A percentile compares a stretch with the other conserved stretches of the same genome.
phyloP scores from a whole-genome alignment of 2,888 invertebrate genomes.

The Mythimna ferrago region DNA sequence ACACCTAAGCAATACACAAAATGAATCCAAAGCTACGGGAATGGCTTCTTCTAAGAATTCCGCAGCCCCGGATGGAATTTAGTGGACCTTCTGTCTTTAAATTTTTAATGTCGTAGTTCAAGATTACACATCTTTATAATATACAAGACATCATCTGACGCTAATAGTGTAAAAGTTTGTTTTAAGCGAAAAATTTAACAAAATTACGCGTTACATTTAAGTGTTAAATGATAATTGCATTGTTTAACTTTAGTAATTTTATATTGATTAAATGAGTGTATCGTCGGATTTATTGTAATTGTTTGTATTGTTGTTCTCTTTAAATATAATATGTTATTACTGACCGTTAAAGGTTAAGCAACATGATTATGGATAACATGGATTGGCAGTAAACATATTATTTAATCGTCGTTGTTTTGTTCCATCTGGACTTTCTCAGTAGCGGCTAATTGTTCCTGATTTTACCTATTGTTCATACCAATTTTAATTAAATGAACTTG shows the following conservation, averaged over 20 bases:
- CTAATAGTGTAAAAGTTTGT: slow-evolving; percentile 60
- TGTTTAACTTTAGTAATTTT: slow-evolving; percentile 50
- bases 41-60: too few relatives aligned
- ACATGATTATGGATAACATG: slow-evolving; percentile 9
- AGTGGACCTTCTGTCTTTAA: slow-evolving; percentile 23
- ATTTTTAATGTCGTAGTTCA: neutral
- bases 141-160: slow-evolving; percentile 37
- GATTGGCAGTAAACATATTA: slow-evolving; percentile 7
- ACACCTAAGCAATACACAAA: too few relatives aligned
- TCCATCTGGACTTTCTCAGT: neutral
- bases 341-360: slow-evolving; percentile 5
- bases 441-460: too few relatives aligned
- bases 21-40: too few relatives aligned
- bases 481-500: too few relatives aligned
- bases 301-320: slow-evolving; percentile 20
- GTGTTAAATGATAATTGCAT: slow-evolving; percentile 57
- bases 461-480: too few relatives aligned
- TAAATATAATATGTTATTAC: slow-evolving; percentile 32
- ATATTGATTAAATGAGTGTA: slow-evolving; percentile 52
- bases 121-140: slow-evolving; percentile 51
- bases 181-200: slow-evolving; percentile 44
- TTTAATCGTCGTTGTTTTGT: neutral
- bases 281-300: slow-evolving; percentile 49
- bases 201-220: slow-evolving; percentile 51
- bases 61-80: too few relatives aligned